Conservation (phyloP, 2,888 invertebrate genomes). For the Troides aeacus region DNA sequence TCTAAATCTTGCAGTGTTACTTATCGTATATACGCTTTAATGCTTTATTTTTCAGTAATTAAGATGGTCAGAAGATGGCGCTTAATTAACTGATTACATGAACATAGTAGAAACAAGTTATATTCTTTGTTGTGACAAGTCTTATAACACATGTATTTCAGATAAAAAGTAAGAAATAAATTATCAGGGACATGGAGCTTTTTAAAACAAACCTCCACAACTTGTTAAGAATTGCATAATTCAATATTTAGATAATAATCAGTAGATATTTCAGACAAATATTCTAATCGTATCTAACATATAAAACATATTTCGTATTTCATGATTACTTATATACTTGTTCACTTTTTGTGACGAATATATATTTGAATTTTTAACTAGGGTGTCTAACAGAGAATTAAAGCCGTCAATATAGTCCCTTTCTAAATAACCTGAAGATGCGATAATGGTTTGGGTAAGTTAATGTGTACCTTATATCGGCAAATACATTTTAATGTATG, state of each 20-base stretch:
- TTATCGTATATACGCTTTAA: too few relatives aligned
- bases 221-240: too few relatives aligned
- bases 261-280: too few relatives aligned
- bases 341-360: not conserved
- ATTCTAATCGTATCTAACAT: too few relatives aligned
- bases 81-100: not conserved
- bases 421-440: not conserved
- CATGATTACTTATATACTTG: not conserved
- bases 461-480: not conserved
- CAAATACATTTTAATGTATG: not conserved
- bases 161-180: too few relatives aligned
- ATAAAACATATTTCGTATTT: not conserved
- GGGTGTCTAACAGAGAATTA: not conserved
- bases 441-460: not conserved
- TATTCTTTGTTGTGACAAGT: not conserved
- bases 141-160: too few relatives aligned
- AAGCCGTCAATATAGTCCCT: not conserved
- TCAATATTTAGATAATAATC: too few relatives aligned
- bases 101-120: not conserved
- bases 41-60: not conserved
- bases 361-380: not conserved
- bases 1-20: too few relatives aligned
- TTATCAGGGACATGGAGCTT: too few relatives aligned
- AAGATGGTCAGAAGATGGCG: not conserved
- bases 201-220: too few relatives aligned